Conservation (phyloP, 64 coral and sea anemone species). For the Montipora foliosa region DNA sequence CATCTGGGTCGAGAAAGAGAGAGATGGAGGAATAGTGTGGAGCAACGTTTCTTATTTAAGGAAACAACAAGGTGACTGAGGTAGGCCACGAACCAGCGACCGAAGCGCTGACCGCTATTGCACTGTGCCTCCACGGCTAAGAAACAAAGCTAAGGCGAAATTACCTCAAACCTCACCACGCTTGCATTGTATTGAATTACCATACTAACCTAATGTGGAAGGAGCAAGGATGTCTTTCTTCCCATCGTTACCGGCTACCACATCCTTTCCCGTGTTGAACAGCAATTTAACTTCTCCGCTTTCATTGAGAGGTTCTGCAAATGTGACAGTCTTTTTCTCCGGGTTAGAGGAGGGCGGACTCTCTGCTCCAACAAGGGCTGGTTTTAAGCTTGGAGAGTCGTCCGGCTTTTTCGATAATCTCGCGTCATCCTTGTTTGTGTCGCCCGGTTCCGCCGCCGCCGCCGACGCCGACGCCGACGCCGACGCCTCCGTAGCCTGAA, state of each 20-base stretch:
- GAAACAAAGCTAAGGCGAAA: too few relatives aligned
- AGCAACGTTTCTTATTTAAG: too few relatives aligned
- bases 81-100: not conserved
- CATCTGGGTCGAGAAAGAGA: too few relatives aligned
- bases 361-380: constrained; percentile 16
- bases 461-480: too few relatives aligned
- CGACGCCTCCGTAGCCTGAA: not conserved
- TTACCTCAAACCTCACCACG: too few relatives aligned
- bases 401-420: not conserved
- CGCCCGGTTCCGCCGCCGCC: not conserved
- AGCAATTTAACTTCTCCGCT: constrained; percentile 10
- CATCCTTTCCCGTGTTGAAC: constrained; percentile 1
- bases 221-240: constrained; percentile 25
- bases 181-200: too few relatives aligned
- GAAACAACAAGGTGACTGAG: too few relatives aligned
- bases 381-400: constrained; percentile 27
- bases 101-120: too few relatives aligned
- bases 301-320: constrained; percentile 64
- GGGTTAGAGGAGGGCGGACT: not conserved
- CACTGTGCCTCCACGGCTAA: too few relatives aligned
- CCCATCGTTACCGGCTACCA: constrained; percentile 12
- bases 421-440: not conserved
- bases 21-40: too few relatives aligned
- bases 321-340: constrained; percentile 76
- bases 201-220: not conserved